A percentile compares a stretch with the other conserved stretches of the same genome.
These are phyloP conservation scores for Natrix natrix DNA, from an alignment of 2,797 vertebrate species.

Conservation along the genomic window DNA sequence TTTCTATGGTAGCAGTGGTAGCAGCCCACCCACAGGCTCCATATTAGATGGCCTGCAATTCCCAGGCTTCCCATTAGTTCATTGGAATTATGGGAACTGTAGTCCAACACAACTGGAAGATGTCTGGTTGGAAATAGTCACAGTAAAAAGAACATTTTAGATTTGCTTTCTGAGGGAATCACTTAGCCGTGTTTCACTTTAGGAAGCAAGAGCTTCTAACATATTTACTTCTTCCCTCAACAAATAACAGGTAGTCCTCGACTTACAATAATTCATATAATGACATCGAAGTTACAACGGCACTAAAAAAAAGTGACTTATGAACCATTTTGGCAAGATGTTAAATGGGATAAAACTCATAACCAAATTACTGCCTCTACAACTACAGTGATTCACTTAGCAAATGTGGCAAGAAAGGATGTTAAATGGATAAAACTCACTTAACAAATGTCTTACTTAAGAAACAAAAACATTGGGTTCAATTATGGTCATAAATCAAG, in stretches of 20 bases:
- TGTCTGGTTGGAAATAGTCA: background rate
- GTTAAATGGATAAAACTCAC: background rate
- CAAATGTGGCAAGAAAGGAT: background rate
- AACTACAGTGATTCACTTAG: background rate
- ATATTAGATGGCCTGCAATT: background rate
- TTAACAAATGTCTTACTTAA: background rate
- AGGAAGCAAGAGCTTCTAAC: background rate
- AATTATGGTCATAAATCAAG: no score
- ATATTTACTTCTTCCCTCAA: background rate
- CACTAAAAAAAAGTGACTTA: background rate
- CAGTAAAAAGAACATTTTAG: background rate
- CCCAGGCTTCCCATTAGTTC: background rate
- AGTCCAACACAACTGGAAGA: background rate
- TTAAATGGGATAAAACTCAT: no score
- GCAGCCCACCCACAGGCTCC: background rate
- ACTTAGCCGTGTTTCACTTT: background rate
- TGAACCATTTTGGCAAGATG: background rate
- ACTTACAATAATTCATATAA: background rate
- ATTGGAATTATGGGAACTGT: background rate
- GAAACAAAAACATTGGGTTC: background rate
- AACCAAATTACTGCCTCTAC: background rate
- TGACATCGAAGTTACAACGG: background rate
- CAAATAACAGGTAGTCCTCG: background rate
- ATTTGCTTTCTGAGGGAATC: background rate
- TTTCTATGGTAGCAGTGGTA: background rate